Evolutionary conservation across 2,113 vertebrate species (phyloP).

Genomic region (Rhadina sibilatrix): DNA sequence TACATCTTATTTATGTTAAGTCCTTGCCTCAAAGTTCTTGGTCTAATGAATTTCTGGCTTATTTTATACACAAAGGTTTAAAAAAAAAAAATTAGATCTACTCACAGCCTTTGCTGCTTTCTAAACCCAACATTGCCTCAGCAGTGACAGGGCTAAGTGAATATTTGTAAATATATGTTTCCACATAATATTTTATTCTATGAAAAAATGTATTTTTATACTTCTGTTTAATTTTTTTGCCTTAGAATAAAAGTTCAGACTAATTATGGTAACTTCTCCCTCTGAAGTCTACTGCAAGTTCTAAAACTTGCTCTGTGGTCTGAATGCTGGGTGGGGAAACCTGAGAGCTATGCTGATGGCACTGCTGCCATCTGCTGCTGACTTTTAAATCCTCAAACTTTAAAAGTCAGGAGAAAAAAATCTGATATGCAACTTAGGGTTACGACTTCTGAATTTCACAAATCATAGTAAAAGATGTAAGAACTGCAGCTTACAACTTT

Average conservation of each 20-base stretch:
- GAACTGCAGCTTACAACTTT: neutral
- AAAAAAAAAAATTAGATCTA: neutral
- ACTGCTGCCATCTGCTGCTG: conserved; percentile 43
- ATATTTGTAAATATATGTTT: neutral
- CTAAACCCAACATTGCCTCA: neutral
- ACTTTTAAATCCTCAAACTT: neutral
- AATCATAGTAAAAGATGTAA: neutral
- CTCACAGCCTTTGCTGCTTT: neutral
- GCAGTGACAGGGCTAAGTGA: rapidly evolving
- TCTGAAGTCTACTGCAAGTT: neutral
- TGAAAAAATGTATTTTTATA: neutral
- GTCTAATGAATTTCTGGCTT: neutral
- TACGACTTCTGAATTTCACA: neutral
- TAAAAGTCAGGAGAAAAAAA: neutral
- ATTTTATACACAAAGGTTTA: neutral
- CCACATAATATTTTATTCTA: neutral
- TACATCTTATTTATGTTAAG: neutral
- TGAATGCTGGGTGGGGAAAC: rapidly evolving
- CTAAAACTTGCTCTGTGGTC: rapidly evolving
- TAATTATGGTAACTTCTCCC: neutral
- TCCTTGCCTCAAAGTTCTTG: neutral
- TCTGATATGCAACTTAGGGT: rapidly evolving
- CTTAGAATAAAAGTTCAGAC: neutral
- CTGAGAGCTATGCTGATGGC: neutral
- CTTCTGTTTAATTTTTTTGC: neutral